A percentile compares a stretch with the other conserved stretches of the same genome.
Evolutionary conservation across 2,113 vertebrate species (phyloP).

Genomic region (Prinia subflava): DNA sequence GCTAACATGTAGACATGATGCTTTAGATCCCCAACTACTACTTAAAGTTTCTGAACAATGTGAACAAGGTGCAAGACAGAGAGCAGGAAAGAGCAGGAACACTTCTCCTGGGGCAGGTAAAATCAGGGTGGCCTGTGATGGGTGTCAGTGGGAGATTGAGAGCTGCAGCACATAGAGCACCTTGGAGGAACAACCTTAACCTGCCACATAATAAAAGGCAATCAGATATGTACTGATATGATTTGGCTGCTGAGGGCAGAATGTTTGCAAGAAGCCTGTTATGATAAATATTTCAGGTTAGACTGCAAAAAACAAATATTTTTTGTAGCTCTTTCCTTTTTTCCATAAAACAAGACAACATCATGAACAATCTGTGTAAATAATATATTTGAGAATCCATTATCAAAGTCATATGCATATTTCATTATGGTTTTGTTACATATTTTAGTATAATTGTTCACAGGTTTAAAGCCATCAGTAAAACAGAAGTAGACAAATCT

Average conservation of each 20-base stretch:
- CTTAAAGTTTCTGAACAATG: not conserved
- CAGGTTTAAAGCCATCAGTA: constrained; percentile 32
- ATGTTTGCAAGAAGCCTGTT: constrained; percentile 1
- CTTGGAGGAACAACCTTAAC: not conserved
- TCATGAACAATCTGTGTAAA: constrained; percentile 31
- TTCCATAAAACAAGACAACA: constrained; percentile 18
- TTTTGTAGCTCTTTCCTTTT: constrained; percentile 17
- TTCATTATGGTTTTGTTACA: constrained; percentile 36
- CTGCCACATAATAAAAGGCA: not conserved
- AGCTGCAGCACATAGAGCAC: not conserved
- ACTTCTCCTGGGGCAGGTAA: not conserved
- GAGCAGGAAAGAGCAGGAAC: not conserved
- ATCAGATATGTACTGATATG: not conserved
- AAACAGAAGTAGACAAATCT: constrained; percentile 38
- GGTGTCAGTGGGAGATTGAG: rapidly evolving
- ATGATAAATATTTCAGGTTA: constrained; percentile 15
- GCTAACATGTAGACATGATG: not conserved
- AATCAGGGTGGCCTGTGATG: rapidly evolving
- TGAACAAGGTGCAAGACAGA: not conserved
- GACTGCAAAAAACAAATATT: constrained; percentile 12
- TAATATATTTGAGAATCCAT: constrained; percentile 51
- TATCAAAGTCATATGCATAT: constrained; percentile 30
- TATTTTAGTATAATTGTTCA: constrained; percentile 19
- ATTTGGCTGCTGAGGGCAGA: not conserved
- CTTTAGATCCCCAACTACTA: not conserved